Evolutionary conservation across 1,140 invertebrate species (phyloP), one percentile per base, ranked within the genome.

Genomic region (Ostrea denselamellosa): DNA sequence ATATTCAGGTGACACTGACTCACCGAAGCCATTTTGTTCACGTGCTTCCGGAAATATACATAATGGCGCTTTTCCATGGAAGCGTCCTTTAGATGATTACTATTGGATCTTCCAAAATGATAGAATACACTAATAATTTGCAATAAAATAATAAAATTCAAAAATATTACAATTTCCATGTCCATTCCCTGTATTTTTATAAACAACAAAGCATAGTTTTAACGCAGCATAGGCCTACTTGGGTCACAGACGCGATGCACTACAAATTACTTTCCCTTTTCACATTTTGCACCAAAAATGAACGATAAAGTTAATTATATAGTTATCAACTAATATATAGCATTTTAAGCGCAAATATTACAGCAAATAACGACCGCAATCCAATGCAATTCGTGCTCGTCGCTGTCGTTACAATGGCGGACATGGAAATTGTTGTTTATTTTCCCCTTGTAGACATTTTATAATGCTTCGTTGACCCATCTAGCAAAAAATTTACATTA

Each of bases 401-500:
- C 68, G 68, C 25, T 77, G 68, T 25, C 68, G 68, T 25, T 77
- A 85, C 54, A 85, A 85, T 85, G 83, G 83, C 83, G 53, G 83
- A 85, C 83, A 62, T 62, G n/a, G 14, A 44, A 53, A 17, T 34
- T 28, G 44, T 83, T 54, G 53, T 62, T 54, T 85, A 56, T 34
- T 56, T 81, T 82, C 54, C 53, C n/a, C 34, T 90, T 86, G 65
- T n/a, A 85, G 53, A 81, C 81, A 85, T 89, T 86, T 54, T 82
- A 87, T 34, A 56, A 58, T 53, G 25, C 83, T 86, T n/a, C 54
- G 87, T 44, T 56, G 53, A 85, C 62, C 62, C 52, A 87, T 25
- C 81, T 89, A 88, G 89, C 77, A 54, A 92, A 94, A 94, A 94
- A 95, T 94, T 88, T 91, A 91, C 56, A 89, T 87, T 90, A 88